phyloP scores from a whole-genome alignment of 2,797 vertebrate species.

The Platalea minor region DNA sequence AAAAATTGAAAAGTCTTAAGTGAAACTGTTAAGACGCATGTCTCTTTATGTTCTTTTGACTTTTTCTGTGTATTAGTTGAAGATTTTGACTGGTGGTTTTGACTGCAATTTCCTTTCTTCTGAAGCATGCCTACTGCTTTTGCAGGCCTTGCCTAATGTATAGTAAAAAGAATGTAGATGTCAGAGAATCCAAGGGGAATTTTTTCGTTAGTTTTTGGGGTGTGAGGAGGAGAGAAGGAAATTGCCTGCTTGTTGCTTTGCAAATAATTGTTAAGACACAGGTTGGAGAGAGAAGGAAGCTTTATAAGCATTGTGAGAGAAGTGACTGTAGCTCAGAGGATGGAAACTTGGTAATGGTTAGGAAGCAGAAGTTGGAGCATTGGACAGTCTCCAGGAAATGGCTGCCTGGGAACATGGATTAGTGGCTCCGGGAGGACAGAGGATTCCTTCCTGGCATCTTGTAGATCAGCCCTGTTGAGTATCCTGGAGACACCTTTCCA shows the following conservation, averaged over 20 bases:
- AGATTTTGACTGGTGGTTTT: neutral
- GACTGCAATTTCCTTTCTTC: neutral
- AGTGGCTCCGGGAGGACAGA: neutral
- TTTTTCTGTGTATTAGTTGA: neutral
- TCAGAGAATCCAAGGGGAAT: neutral
- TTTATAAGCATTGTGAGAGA: neutral
- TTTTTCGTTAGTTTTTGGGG: neutral
- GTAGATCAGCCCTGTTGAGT: neutral
- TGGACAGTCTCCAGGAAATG: neutral
- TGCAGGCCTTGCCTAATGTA: neutral
- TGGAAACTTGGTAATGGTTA: neutral
- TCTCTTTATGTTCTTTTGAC: neutral
- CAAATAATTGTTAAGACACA: neutral
- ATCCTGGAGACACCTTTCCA: neutral
- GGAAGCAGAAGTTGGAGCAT: neutral
- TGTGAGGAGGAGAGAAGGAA: neutral
- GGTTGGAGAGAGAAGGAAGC: neutral
- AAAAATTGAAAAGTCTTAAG: neutral
- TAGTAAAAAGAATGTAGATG: neutral
- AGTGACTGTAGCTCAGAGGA: neutral
- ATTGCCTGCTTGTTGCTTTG: neutral
- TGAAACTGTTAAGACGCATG: neutral
- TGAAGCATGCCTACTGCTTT: neutral
- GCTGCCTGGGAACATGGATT: neutral
- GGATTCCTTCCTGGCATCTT: neutral